Evolutionary conservation across 1,140 invertebrate species (phyloP), one percentile per base, ranked within the genome.

Genomic region (Musca domestica): DNA sequence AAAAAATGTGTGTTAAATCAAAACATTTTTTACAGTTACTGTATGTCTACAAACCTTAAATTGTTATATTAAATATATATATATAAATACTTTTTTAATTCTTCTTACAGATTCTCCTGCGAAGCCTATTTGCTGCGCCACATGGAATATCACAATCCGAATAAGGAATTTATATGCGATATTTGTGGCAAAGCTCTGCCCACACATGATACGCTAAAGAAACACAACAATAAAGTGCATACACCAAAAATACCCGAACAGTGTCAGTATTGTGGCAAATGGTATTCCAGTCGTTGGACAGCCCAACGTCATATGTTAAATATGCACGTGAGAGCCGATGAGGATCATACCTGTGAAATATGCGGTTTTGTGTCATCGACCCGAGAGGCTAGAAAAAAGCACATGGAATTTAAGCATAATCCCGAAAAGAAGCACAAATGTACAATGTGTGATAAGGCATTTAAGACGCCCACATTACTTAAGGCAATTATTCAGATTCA

Each of bases 361-460:
- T 66, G 64, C 30, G 64, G 64, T 14, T 51, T 51, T 51, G 64
- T 78, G 1, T 77, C 78, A 2, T 75, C 77, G n/a, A 76, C 70
- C 10, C 34, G 76, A 49, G 71, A 73, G 30, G 73, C 78, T 14
- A 73, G 78, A 52, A 71, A 75, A 67, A 71, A 73, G 48, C 75
- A 81, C 46, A 69, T 81, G 3, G 70, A 73, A 61, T 80, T 76
- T 68, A 74, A 71, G 10, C 77, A 80, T 67, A 75, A 73, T 14
- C 72, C 72, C 10, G 72, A 71, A 6, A 72, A 76, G 6, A 69
- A 27, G 1, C 74, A 77, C 58, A 67, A 72, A 27, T 81, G 79
- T 46, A 70, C 73, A 0, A 73, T 81, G 72, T 81, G 77, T 51
- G 75, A 79, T n/a, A 81, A 81, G 67, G 71, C 75, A 7, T 81